A percentile compares a stretch with the other conserved stretches of the same genome.
phyloP scores from a whole-genome alignment of 2,113 vertebrate species.

The Triplophysa siluroides region DNA sequence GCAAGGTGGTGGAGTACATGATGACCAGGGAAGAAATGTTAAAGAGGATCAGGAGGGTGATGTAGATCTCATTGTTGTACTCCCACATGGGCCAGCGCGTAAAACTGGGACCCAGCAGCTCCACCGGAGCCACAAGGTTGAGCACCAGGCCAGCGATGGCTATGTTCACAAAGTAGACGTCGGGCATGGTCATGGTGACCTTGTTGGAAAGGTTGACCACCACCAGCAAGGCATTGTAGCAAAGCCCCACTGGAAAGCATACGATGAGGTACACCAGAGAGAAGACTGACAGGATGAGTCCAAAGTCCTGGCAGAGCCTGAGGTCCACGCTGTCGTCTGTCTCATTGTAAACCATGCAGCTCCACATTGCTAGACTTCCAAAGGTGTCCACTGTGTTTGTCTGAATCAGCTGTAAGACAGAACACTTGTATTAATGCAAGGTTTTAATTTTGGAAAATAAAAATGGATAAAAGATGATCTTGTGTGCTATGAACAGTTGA shows the following conservation, averaged over 20 bases:
- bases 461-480: too few species aligned
- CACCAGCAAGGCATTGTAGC: constrained; percentile 89
- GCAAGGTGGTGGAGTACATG: constrained; percentile 93
- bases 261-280: constrained; percentile 91
- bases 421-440: constrained; percentile 12
- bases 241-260: constrained; percentile 90
- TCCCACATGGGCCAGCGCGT: constrained; percentile 88
- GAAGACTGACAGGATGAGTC: constrained; percentile 84
- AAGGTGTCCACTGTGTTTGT: constrained; percentile 61
- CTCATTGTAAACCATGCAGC: constrained; percentile 85
- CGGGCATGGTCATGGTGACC: constrained; percentile 94
- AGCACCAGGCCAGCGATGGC: constrained; percentile 91
- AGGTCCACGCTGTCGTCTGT: constrained; percentile 77
- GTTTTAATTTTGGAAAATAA: not conserved
- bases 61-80: constrained; percentile 85
- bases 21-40: constrained; percentile 90
- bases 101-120: constrained; percentile 85
- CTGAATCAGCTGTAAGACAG: constrained; percentile 73
- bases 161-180: constrained; percentile 98
- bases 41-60: constrained; percentile 93
- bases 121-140: constrained; percentile 83
- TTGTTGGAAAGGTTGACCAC: constrained; percentile 92
- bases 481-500: too few species aligned
- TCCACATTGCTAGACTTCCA: constrained; percentile 87
- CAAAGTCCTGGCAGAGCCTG: constrained; percentile 87